Evolutionary conservation across 2,888 invertebrate species (phyloP), one percentile per base, ranked within the genome.

Genomic region (Rapana venosa): DNA sequence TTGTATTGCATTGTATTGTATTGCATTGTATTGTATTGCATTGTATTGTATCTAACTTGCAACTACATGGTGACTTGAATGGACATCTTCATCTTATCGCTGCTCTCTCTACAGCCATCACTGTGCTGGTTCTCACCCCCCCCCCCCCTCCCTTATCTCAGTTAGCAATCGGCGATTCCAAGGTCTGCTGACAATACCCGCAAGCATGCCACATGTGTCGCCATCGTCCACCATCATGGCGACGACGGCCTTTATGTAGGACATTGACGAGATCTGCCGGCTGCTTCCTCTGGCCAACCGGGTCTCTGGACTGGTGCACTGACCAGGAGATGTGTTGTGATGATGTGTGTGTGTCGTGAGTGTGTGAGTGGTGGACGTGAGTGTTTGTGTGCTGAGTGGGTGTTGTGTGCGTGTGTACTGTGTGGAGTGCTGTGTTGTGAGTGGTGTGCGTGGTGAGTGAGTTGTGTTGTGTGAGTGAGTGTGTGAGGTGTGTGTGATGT

Each of bases 251-350:
- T 97, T 96, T 95, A 93, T 97, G 58, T 93, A 97, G 70, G 92
- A 92, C 87, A 95, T 95, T 15, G 91, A 94, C 79, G 95, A 96
- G 91, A 95, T 95, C 30, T 97, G 83, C 83, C 83, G 83, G 83
- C 83, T 83, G 56, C 26, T 56, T 84, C 66, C 97, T 15, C 92
- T 97, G 2, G 13, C 97, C 97, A 92, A 96, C 96, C 1, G 96
- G 96, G 5, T 96, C 96, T 97, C 88, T 97, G 97, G 96, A 96
- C 92, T 96, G 96, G 96, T 96, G 96, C 91, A 94, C 96, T 30
- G 96, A 96, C 92, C 96, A 96, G 95, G 96, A 96, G 35, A 74
- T 6, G 22, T 26, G 6, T 74, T 26, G 26, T 74, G 22, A 26
- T 6, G 32, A 20, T 79, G 22, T 32, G 4, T 32, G 32, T 32